Evolutionary conservation across 2,888 invertebrate genomes (phyloP).

Genomic region (Mythimna lalbum): DNA sequence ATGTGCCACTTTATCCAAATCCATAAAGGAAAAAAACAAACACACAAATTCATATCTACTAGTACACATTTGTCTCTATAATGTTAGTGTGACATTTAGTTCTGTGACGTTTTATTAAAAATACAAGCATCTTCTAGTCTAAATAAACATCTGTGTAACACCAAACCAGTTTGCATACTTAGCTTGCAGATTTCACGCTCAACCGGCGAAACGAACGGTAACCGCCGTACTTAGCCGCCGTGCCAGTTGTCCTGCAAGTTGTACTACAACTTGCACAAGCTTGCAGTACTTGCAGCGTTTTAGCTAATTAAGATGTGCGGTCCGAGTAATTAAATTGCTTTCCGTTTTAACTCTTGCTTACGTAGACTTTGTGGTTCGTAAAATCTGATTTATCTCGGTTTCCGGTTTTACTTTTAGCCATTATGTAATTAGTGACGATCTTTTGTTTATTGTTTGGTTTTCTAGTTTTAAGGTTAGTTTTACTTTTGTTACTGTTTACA

Average conservation of each 20-base stretch:
- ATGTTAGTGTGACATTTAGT: too few relatives aligned
- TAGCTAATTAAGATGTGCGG: slow-evolving; percentile 54
- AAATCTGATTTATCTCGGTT: slow-evolving; percentile 38
- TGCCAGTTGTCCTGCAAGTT: slow-evolving; percentile 48
- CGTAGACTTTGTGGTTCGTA: slow-evolving; percentile 35
- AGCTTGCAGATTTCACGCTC: slow-evolving; percentile 65
- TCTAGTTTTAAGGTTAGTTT: background rate
- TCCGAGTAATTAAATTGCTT: slow-evolving; percentile 53
- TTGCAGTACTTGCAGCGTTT: slow-evolving; percentile 44
- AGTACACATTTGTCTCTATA: too few relatives aligned
- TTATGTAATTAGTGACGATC: slow-evolving; percentile 5
- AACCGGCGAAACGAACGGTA: slow-evolving; percentile 61
- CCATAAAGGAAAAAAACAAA: too few relatives aligned
- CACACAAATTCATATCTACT: too few relatives aligned
- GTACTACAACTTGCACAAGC: slow-evolving; percentile 37
- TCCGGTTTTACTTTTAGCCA: background rate
- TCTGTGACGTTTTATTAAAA: too few relatives aligned
- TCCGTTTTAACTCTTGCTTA: slow-evolving; percentile 48
- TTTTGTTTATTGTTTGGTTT: background rate
- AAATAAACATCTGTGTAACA: slow-evolving; percentile 11
- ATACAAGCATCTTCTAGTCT: slow-evolving; percentile 11
- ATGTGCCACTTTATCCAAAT: too few relatives aligned
- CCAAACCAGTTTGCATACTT: slow-evolving; percentile 62
- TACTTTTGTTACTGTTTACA: background rate
- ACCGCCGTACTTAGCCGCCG: slow-evolving; percentile 46